Base-by-base conservation (phyloP, 2,888 invertebrate genomes). In the Mechanitis mazaeus region DNA sequence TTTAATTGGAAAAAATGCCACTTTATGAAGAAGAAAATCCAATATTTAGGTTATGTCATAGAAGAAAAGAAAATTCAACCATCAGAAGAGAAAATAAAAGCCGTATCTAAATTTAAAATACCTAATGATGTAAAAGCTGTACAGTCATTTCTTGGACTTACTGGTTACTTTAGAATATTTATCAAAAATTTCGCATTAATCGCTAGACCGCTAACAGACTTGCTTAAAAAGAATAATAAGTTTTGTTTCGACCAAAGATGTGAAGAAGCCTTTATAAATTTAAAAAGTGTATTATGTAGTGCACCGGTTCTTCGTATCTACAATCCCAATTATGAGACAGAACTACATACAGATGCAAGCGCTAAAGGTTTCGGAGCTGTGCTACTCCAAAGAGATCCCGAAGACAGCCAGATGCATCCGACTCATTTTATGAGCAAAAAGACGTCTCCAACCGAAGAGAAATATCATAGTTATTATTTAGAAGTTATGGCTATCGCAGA, bases 111-210 rank as follows among this genome's bases (percentile, higher is more conserved):
- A 12, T 72, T 62, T 47, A 68, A 68, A 5, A 50, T 61, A 42
- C 74, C 72, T 1, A 59, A 46, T 33, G 68, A 11, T 35, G 0
- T 63, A 3, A 72, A 72, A 50, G 54, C 69, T 31, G 1, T 74
- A 20, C 69, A 69, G 1, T 66, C 68, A 58, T 73, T 70, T 60
- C 33, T 72, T 9, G 72, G 71, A 12, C 53, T 71, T 7, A 60
- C 64, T 0, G 68, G 66, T 33, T 72, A 72, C 57, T 74, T 75
- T 38, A 65, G 72, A 45, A 73, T 73, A 50, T 72, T 59, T 50
- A 72, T 73, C 3, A 6, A 71, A 55, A 58, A 70, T 58, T 74
- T 63, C 69, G 68, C 74, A 0, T 0, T 55, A 5, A 71, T 75
- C 47, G 72, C 72, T 7, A 65, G 31, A 58, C 73, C 70, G 11